Conservation (phyloP, 2,797 vertebrate genomes). For the Muscicapa comitata region DNA sequence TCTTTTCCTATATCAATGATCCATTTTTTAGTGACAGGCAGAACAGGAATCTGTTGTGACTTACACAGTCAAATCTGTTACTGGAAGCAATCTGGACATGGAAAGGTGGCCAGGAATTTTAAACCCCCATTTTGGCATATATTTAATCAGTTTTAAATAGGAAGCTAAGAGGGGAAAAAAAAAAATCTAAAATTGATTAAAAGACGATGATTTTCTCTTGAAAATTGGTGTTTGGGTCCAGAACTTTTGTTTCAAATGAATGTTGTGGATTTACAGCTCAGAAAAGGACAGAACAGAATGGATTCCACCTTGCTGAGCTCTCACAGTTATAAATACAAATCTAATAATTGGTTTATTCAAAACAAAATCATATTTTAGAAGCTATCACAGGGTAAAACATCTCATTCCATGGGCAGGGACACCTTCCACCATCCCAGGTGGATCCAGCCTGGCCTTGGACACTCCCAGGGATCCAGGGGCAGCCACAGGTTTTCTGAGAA, state of each 20-base stretch:
- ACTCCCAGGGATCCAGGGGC: neutral
- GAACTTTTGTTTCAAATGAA: neutral
- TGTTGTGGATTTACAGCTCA: neutral
- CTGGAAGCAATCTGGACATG: neutral
- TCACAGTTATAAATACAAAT: fast-evolving
- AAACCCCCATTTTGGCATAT: neutral
- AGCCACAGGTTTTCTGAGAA: neutral
- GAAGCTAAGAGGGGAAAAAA: fast-evolving
- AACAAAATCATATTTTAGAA: neutral
- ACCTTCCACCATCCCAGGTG: fast-evolving
- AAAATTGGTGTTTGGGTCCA: neutral
- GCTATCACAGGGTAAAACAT: neutral
- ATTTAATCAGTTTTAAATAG: neutral
- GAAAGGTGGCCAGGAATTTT: neutral
- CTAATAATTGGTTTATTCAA: neutral
- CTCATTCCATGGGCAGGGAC: neutral
- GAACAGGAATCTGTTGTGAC: neutral
- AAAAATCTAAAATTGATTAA: neutral
- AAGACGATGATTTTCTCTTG: neutral
- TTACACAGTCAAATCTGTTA: neutral
- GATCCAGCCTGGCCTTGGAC: neutral
- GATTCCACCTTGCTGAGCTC: neutral
- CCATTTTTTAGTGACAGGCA: neutral
- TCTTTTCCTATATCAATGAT: fast-evolving
- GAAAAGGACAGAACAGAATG: neutral